Conservation (phyloP, 2,113 vertebrate species). For the Odontesthes bonariensis region DNA sequence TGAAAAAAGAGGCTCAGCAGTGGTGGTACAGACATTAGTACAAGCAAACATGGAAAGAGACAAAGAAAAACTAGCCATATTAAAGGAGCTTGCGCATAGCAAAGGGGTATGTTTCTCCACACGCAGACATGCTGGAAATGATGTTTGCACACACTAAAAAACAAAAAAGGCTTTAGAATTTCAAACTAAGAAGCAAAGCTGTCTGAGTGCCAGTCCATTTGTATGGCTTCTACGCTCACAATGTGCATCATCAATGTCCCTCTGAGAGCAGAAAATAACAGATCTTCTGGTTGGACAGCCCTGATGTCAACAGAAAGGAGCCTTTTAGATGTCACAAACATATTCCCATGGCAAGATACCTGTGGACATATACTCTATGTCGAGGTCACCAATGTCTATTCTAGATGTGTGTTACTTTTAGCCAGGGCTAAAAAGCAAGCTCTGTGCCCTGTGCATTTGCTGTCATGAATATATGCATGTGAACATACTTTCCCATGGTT, state of each 20-base stretch:
- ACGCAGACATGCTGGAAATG: neutral
- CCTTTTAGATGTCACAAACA: slow-evolving; percentile 32
- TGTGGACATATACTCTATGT: slow-evolving; percentile 14
- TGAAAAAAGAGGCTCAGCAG: slow-evolving; percentile 1
- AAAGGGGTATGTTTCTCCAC: neutral
- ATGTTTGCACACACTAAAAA: neutral
- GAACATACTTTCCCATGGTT: slow-evolving; percentile 19
- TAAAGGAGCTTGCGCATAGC: slow-evolving; percentile 1
- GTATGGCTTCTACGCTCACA: neutral
- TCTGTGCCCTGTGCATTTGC: slow-evolving; percentile 2
- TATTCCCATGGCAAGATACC: slow-evolving; percentile 11
- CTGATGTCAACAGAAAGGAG: slow-evolving; percentile 10
- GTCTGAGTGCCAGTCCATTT: slow-evolving; percentile 18
- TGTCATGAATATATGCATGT: slow-evolving; percentile 61
- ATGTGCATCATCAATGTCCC: slow-evolving; percentile 1
- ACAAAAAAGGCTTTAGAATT: slow-evolving; percentile 7
- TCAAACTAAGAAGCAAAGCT: slow-evolving; percentile 20
- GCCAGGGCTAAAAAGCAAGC: neutral
- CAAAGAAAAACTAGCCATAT: neutral
- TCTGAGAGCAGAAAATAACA: slow-evolving; percentile 50
- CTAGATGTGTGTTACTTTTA: slow-evolving; percentile 5
- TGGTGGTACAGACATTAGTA: slow-evolving; percentile 31
- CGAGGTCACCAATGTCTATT: slow-evolving; percentile 46
- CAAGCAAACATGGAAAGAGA: neutral
- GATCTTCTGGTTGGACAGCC: slow-evolving; percentile 25